Percentiles rank a stretch among this genome's conserved stretches.
These are phyloP conservation scores for Chaunax sp. DNA, from an alignment of 2,797 vertebrate species.

Conservation along the genomic window DNA sequence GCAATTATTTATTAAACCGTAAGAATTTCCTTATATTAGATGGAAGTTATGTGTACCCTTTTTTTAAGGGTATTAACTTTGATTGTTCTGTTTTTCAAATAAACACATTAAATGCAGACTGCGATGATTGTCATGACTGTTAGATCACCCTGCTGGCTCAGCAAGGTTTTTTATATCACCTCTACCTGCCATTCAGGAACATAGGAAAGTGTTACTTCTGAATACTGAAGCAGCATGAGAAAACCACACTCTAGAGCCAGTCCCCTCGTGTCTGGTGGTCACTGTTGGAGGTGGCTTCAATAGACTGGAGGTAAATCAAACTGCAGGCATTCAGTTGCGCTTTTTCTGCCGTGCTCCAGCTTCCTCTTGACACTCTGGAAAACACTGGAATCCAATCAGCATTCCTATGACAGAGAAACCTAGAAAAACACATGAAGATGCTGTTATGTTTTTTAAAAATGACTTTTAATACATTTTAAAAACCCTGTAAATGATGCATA, in stretches of 20 bases:
- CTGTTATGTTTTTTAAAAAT: background rate
- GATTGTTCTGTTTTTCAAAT: conserved; percentile 43
- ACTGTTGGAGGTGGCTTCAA: background rate
- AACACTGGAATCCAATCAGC: conserved; percentile 91
- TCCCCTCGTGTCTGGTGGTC: conserved; percentile 22
- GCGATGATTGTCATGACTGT: conserved; percentile 17
- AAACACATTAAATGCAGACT: conserved; percentile 32
- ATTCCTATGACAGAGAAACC: conserved; percentile 94
- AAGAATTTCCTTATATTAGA: conserved; percentile 20
- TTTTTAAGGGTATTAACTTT: conserved; percentile 33
- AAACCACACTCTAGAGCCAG: conserved; percentile 21
- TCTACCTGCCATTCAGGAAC: too few relatives aligned
- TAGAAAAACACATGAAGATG: conserved; percentile 60
- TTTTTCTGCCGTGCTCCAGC: conserved; percentile 89
- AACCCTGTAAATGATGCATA: background rate
- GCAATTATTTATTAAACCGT: conserved; percentile 40
- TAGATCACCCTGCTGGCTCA: background rate
- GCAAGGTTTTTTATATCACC: background rate
- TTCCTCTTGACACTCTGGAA: conserved; percentile 83
- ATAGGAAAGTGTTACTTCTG: too few relatives aligned
- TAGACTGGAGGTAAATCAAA: background rate
- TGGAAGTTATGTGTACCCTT: conserved; percentile 29
- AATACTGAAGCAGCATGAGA: background rate
- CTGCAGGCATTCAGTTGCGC: conserved; percentile 84
- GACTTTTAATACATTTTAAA: background rate